Conservation (phyloP, 2,797 vertebrate species). For the Molossus molossus region DNA sequence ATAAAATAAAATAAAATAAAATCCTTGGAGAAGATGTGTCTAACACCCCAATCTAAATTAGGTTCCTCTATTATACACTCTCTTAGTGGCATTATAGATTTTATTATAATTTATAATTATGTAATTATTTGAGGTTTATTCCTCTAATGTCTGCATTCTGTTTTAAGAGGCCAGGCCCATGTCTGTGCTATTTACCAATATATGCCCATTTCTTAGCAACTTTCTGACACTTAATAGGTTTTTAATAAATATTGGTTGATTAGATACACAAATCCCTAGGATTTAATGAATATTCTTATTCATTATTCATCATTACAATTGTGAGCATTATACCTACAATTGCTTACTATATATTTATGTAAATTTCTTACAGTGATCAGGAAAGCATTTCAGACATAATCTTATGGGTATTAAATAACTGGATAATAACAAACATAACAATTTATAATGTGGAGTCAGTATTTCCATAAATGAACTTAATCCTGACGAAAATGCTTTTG, state of each 20-base stretch:
- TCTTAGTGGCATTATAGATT: background rate
- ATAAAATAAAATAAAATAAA: background rate
- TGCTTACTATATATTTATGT: background rate
- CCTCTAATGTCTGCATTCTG: background rate
- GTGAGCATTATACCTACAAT: slow-evolving; percentile 1
- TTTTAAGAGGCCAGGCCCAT: background rate
- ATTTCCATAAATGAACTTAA: slow-evolving; percentile 13
- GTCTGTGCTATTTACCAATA: background rate
- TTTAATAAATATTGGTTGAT: slow-evolving; percentile 53
- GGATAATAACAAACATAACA: background rate
- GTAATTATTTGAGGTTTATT: background rate
- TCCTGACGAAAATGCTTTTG: background rate
- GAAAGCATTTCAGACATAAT: slow-evolving; percentile 9
- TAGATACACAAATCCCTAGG: background rate
- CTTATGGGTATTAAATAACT: background rate
- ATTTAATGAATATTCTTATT: slow-evolving; percentile 19
- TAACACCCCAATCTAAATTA: slow-evolving; percentile 30
- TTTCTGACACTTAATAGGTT: background rate
- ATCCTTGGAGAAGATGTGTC: background rate
- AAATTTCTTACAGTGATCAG: background rate
- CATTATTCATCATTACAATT: background rate
- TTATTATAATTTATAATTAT: background rate
- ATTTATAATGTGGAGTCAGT: background rate
- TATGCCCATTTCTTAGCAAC: background rate
- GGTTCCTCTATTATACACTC: background rate